Evolutionary conservation across 2,888 invertebrate species (phyloP).

Genomic region (Dusona sp.): DNA sequence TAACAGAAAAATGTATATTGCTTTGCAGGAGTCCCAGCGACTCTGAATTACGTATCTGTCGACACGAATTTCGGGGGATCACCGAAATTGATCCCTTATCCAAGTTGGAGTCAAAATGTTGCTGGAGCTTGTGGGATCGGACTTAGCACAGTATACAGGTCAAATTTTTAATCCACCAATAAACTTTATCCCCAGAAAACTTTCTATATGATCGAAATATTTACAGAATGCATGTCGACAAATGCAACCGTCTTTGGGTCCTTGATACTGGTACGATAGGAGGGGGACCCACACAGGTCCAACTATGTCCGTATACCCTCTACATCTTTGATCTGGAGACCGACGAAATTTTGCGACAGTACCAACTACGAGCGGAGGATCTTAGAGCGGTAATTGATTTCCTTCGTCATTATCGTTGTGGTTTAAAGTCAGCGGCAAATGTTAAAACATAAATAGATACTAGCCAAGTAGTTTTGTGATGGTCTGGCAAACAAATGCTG

Average conservation of each 20-base stretch:
- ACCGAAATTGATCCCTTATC: conserved; percentile 86
- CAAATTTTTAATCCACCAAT: conserved; percentile 21
- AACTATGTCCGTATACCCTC: conserved; percentile 92
- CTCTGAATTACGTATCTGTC: conserved; percentile 92
- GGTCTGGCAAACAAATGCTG: neutral
- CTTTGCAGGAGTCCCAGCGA: conserved; percentile 90
- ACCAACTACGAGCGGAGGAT: conserved; percentile 90
- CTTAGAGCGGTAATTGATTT: conserved; percentile 86
- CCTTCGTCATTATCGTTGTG: neutral
- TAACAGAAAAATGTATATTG: conserved; percentile 37
- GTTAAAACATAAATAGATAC: neutral
- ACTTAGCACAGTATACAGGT: conserved; percentile 90
- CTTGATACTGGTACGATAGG: conserved; percentile 94
- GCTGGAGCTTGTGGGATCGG: conserved; percentile 90
- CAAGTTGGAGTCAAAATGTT: no score
- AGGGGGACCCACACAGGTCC: conserved; percentile 90
- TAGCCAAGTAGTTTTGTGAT: neutral
- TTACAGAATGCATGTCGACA: conserved; percentile 85
- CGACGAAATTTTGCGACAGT: conserved; percentile 89
- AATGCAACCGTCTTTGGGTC: conserved; percentile 93
- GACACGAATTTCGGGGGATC: conserved; percentile 89
- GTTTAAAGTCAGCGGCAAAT: neutral
- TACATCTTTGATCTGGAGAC: conserved; percentile 92
- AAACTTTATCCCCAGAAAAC: neutral
- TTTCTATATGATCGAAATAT: neutral